Evolutionary conservation across 2,113 vertebrate genomes (phyloP), one percentile per base, ranked within the genome.

Genomic region (Anolis carolinensis): DNA sequence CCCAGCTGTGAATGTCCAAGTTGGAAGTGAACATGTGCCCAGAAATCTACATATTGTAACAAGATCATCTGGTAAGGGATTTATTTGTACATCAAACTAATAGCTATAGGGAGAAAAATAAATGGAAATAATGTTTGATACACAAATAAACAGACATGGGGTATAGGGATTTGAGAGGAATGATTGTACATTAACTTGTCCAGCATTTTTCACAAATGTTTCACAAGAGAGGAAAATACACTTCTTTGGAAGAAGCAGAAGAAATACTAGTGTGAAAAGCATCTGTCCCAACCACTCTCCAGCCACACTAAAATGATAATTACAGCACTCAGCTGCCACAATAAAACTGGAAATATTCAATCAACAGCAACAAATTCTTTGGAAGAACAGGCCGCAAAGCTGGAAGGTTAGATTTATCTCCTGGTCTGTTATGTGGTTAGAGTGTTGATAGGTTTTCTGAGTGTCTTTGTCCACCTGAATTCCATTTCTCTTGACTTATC

Each of bases 321-420:
- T 27, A 59, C 52, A 83, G 16, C 36, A 30, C 25, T n/a, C 65
- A 2, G 0, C 5, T 23, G 84, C 67, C 76, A 74, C 23, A 79
- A 21, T 79, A 81, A 81, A 65, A 23, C 0, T 2, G 81, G 68
- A 70, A 76, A 83, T 34, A 10, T n/a, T 36, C 68, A 23, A 48
- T 0, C 27, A 85, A 55, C 62, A 62, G 16, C n/a, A 62, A 11
- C 79, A 11, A n/a, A 55, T 82, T 55, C 4, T 2, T 65, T 39
- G 52, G 5, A 76, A 79, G 30, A 6, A 23, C 3, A 21, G 52
- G 39, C 73, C 67, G n/a, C 78, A 71, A 68, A 48, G 6, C 44
- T 65, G 80, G 88, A 80, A 81, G 83, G 73, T 76, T 87, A 71
- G 67, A 85, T 91, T 87, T 89, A 91, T 89, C 76, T 13, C 32